Conservation (phyloP, 1,140 invertebrate species). For the Adoxophyes honmai region DNA sequence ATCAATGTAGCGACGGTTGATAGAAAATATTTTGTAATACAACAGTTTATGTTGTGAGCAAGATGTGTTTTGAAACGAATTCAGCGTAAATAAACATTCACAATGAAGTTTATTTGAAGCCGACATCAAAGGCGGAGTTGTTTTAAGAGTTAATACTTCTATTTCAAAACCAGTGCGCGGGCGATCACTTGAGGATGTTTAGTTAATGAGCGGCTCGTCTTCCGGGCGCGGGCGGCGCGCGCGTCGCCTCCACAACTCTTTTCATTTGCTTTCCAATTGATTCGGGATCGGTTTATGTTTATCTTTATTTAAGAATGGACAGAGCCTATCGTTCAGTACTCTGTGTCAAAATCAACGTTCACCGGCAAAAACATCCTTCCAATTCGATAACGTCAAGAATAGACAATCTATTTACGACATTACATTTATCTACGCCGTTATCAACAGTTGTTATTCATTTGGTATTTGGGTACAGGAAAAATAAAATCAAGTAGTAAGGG, state of each 20-base stretch:
- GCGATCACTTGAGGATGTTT: constrained; percentile 14
- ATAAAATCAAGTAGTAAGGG: constrained; percentile 28
- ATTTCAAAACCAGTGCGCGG: constrained; percentile 9
- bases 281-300: too few species aligned
- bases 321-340: too few species aligned
- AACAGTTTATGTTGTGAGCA: constrained; percentile 2
- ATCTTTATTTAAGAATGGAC: too few species aligned
- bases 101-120: constrained; percentile 16
- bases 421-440: too few species aligned
- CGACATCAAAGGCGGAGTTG: constrained; percentile 13
- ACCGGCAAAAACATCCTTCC: too few species aligned
- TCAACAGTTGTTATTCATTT: too few species aligned
- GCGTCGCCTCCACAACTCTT: neutral
- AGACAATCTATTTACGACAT: too few species aligned
- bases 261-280: too few species aligned
- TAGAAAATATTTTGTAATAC: constrained; percentile 9
- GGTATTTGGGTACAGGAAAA: neutral
- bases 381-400: too few species aligned
- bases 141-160: constrained; percentile 13
- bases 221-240: too few species aligned
- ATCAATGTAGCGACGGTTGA: constrained; percentile 3
- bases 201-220: constrained; percentile 9
- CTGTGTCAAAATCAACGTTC: too few species aligned
- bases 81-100: constrained; percentile 14
- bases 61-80: constrained; percentile 11